Evolutionary conservation across 2,113 vertebrate species (phyloP), one percentile per base, ranked within the genome.

Genomic region (Turdus rufiventris): DNA sequence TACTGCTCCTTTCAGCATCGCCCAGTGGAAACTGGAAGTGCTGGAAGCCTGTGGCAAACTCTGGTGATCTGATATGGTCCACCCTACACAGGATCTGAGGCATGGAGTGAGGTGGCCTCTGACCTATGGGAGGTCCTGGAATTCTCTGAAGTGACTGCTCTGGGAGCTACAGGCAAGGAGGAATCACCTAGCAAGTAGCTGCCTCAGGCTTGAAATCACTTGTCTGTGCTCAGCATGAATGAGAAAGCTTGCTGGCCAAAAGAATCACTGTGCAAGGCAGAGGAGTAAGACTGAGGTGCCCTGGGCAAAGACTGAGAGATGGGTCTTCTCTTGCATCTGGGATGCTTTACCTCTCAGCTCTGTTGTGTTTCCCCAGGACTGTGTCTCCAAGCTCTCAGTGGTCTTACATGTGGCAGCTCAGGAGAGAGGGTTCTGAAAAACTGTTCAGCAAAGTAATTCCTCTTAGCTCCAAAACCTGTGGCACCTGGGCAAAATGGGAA

Each of bases 191-290:
- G n/a, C 20, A 65, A 87, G 47, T n/a, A 61, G 42, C 18, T 5
- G 3, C 18, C 34, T 54, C 53, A 33, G 54, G 25, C 50, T 65
- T 87, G 50, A 90, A 76, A 88, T 65, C 31, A 24, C 31, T 47
- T 15, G 0, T 14, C 14, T 61, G 50, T 47, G 29, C 29, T 67
- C 31, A 75, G 14, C 0, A 0, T 33, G 36, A 85, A 58, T 0
- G 13, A 78, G 31, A 83, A 90, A 85, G 16, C n/a, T 50, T 56
- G 40, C 38, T 72, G 66, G 53, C 53, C 50, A 61, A 80, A 79
- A 57, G 24, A 28, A 57, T 36, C n/a, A 9, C 26, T 0, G 0
- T 12, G 29, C 21, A 63, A 63, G 29, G 36, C 34, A 78, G 67
- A 24, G 1, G 3, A 18, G 17, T 28, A 62, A 51, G 33, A 34